Conservation (phyloP, 2,797 vertebrate genomes). For the Triplophysa bombifrons region DNA sequence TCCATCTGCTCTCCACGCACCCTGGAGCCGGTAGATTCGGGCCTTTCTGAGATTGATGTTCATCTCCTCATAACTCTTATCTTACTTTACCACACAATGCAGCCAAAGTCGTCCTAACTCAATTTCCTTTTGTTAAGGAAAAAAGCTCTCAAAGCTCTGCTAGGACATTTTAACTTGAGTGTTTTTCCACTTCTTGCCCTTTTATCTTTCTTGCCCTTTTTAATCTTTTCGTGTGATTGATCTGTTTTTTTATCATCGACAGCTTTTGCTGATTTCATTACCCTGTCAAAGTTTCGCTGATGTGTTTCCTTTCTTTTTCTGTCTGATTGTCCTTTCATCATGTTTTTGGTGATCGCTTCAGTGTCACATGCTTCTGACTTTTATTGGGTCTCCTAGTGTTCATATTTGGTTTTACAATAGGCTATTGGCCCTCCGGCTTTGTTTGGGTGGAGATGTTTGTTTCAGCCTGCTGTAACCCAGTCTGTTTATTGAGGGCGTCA, state of each 20-base stretch:
- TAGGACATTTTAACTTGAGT: not conserved
- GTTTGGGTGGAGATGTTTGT: slow-evolving; percentile 42
- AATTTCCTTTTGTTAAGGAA: slow-evolving; percentile 9
- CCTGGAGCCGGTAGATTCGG: slow-evolving; percentile 3
- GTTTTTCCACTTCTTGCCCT: slow-evolving; percentile 10
- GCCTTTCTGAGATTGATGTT: slow-evolving; percentile 32
- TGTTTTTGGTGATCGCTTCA: not conserved
- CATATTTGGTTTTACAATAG: slow-evolving; percentile 22
- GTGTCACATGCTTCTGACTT: not conserved
- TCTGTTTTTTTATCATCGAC: slow-evolving; percentile 16
- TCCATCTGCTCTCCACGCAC: slow-evolving; percentile 26
- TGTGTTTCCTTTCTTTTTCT: not conserved
- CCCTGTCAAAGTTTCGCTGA: not conserved
- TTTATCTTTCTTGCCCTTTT: slow-evolving; percentile 14
- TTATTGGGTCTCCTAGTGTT: slow-evolving; percentile 1
- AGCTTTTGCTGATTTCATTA: not conserved
- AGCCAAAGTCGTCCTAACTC: slow-evolving; percentile 9
- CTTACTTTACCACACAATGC: slow-evolving; percentile 3
- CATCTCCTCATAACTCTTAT: slow-evolving; percentile 30
- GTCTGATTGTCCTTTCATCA: not conserved
- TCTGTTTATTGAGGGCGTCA: slow-evolving; percentile 50
- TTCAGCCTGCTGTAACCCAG: slow-evolving; percentile 46
- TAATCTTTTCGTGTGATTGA: not conserved
- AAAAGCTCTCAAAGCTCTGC: slow-evolving; percentile 22
- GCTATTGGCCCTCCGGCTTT: slow-evolving; percentile 19